Base-by-base conservation (phyloP, 2,888 invertebrate species). In the Timandra comae region DNA sequence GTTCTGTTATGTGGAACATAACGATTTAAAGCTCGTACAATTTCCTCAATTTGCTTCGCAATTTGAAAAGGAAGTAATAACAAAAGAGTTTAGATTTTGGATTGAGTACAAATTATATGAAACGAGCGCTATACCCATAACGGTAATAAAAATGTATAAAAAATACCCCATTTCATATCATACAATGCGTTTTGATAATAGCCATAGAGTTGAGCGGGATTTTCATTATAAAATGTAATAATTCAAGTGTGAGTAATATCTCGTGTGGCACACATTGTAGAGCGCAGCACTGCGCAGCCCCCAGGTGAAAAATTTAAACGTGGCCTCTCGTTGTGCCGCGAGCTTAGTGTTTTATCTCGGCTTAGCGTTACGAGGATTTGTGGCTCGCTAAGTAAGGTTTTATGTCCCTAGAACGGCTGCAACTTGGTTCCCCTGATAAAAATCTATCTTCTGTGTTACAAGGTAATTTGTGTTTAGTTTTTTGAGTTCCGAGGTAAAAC, bases 321-420 rank as follows among this genome's bases (percentile, higher is more conserved):
- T 59, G 63, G 74, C 65, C 72, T 67, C 75, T 70, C 77, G 65
- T 64, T 68, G 75, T 73, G 69, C 73, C 69, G 62, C 71, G 68
- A 74, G 80, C 81, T 79, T 79, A 78, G 74, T 81, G 78, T 80
- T 84, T 84, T 85, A 84, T 85, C 82, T 81, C 77, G 77, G 80
- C 80, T 85, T 79, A 80, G 70, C 76, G 73, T 84, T 84, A 84
- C 81, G 76, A 84, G 81, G 76, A 85, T 85, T 81, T 84, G 82
- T 84, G 78, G 81, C 74, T 78, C 73, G 70, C 81, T 82, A 84
- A 82, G 81, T 80, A 82, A 82, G 69, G 80, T 82, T 82, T 85
- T 85, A 84, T 84, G 82, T 78, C 73, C 63, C 67, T 63, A 71
- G 60, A 75, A 72, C 66, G 72, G 68, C 69, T 73, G 71, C 72